Evolutionary conservation across 1,140 invertebrate genomes (phyloP).

Genomic region (Metaphire vulgaris): DNA sequence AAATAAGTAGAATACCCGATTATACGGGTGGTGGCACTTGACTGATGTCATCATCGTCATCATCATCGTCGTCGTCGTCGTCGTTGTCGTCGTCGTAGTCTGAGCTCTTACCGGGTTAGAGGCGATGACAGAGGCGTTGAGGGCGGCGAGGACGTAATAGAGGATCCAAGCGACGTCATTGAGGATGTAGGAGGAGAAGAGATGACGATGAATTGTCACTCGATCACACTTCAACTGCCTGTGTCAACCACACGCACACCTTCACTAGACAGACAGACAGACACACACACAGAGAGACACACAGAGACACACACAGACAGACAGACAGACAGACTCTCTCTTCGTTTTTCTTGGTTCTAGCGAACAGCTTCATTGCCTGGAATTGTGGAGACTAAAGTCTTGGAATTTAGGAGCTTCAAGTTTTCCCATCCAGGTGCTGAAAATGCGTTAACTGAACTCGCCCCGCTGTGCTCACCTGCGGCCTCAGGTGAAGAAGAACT

Average conservation of each 20-base stretch:
- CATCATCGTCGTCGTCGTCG: too few species aligned
- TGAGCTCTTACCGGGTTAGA: background rate
- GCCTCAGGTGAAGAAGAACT: too few species aligned
- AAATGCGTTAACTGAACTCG: too few species aligned
- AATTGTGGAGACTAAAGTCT: too few species aligned
- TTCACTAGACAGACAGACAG: background rate
- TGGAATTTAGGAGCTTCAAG: too few species aligned
- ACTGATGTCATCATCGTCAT: too few species aligned
- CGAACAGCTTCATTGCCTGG: too few species aligned
- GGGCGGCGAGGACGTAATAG: constrained; percentile 53
- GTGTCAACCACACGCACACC: constrained; percentile 7
- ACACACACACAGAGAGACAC: background rate
- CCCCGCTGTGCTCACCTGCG: too few species aligned
- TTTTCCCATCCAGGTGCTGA: too few species aligned
- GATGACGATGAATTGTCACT: constrained; percentile 85
- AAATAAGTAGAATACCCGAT: background rate
- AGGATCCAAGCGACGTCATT: constrained; percentile 65
- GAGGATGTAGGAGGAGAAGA: constrained; percentile 81
- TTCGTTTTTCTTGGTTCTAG: too few species aligned
- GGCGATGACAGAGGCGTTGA: background rate
- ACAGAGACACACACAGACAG: background rate
- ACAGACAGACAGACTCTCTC: background rate
- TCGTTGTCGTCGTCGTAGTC: background rate
- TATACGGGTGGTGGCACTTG: background rate
- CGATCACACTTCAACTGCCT: constrained; percentile 75